Base-by-base conservation (phyloP, 2,113 vertebrate genomes). In the Nansenia antarctica region DNA sequence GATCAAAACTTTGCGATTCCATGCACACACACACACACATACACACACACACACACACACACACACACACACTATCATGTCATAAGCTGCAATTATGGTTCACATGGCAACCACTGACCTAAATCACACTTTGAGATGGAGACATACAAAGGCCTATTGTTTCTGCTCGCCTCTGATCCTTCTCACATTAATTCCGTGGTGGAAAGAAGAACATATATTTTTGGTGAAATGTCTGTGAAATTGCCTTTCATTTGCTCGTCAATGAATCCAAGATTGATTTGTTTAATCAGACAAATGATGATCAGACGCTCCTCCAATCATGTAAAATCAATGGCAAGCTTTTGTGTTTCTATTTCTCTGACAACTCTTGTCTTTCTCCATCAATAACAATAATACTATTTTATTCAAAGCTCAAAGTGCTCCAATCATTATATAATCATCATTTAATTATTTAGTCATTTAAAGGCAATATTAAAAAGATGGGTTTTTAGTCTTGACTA, bases 71-170 rank as follows among this genome's bases (percentile, higher is more conserved):
- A 47, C 8, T 26, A 5, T 34, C 7, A 37, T 20, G 47, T 57
- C 42, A 3, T 18, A 30, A 42, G 62, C 37, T 58, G 39, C 37
- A 12, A 26, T 49, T 49, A n/a, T 24, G 29, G 67, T 76, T 77
- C 70, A 63, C 73, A 79, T 79, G 73, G 79, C 76, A 84, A 77
- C 73, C 24, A 59, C 29, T 45, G 39, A 45, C 58, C 5, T 20
- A 6, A 60, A 34, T 60, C 32, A 35, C 58, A 60, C 20, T n/a
- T 60, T 35, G 58, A 49, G 32, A 11, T 60, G 22, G n/a, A 35
- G 27, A 34, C 9, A 15, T 34, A 60, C 14, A 67, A 67, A 55
- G 32, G 42, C 24, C 45, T n/a, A 27, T 62, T 61, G 47, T 45
- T 9, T 62, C 18, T 24, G 1, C 18, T 37, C n/a, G 12, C 30